Evolutionary conservation across 2,113 vertebrate species (phyloP).

Genomic region (Nerophis lumbriciformis): DNA sequence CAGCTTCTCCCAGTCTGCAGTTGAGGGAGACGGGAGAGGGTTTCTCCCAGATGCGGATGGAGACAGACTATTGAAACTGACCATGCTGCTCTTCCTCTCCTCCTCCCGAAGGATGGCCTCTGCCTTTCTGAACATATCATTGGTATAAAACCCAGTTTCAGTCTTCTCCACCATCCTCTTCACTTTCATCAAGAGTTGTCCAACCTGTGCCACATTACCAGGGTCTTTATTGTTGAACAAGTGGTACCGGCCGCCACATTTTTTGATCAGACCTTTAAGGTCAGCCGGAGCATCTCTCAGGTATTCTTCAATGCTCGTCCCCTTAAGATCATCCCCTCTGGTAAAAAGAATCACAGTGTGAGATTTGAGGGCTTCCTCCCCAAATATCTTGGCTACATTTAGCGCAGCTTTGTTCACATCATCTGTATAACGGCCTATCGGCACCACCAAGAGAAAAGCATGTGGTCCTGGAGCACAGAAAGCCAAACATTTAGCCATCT

Average conservation of each 20-base stretch:
- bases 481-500: slow-evolving; percentile 65
- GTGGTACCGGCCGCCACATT: slow-evolving; percentile 68
- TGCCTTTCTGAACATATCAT: slow-evolving; percentile 53
- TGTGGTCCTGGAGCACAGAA: slow-evolving; percentile 68
- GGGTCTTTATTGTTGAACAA: slow-evolving; percentile 68
- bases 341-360: slow-evolving; percentile 73
- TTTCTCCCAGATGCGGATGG: no score
- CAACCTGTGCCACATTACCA: slow-evolving; percentile 54
- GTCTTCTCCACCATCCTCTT: slow-evolving; percentile 55
- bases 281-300: slow-evolving; percentile 46
- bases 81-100: slow-evolving; percentile 44
- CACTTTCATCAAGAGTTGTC: slow-evolving; percentile 60
- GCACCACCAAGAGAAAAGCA: slow-evolving; percentile 71
- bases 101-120: slow-evolving; percentile 65
- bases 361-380: slow-evolving; percentile 51
- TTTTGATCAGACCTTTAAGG: slow-evolving; percentile 59
- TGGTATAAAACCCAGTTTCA: slow-evolving; percentile 59
- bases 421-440: slow-evolving; percentile 69
- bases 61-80: not conserved
- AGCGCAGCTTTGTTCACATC: slow-evolving; percentile 47
- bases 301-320: slow-evolving; percentile 50
- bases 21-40: slow-evolving; percentile 42
- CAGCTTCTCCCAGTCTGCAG: slow-evolving; percentile 32
- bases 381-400: slow-evolving; percentile 60
- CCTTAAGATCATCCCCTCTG: slow-evolving; percentile 65